A percentile compares a stretch with the other conserved stretches of the same genome.
Conservation (phyloP, 2,888 invertebrate species). For the Pegoplata infirma region DNA sequence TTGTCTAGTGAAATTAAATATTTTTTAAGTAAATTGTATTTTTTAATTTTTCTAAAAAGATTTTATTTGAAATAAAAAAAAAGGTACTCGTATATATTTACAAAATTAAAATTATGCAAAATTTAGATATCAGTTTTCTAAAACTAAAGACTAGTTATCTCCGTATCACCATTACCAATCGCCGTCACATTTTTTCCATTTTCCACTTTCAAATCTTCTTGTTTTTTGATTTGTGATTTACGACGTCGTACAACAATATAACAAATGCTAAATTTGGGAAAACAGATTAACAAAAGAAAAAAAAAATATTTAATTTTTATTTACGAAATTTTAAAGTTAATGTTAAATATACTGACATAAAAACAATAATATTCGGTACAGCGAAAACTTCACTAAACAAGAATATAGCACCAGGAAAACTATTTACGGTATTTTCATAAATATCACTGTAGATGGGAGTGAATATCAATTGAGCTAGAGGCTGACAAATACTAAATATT, state of each 20-base stretch:
- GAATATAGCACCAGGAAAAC: constrained; percentile 76
- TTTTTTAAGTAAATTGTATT: no score
- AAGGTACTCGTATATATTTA: constrained; percentile 13
- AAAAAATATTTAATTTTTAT: constrained; percentile 5
- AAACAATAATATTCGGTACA: constrained; percentile 75
- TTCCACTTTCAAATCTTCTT: not conserved
- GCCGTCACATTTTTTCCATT: constrained; percentile 1
- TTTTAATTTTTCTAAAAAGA: not conserved
- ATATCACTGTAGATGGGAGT: constrained; percentile 75
- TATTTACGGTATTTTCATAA: constrained; percentile 72
- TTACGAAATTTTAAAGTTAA: not conserved
- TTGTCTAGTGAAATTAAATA: no score
- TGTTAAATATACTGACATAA: constrained; percentile 70
- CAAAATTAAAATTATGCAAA: constrained; percentile 15
- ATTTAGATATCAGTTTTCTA: not conserved
- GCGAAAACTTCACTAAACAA: constrained; percentile 76
- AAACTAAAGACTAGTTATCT: constrained; percentile 57
- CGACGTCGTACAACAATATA: constrained; percentile 54
- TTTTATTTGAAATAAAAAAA: not conserved
- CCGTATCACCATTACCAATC: constrained; percentile 32
- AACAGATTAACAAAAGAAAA: not conserved
- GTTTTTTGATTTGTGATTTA: constrained; percentile 24
- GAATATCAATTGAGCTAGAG: constrained; percentile 75
- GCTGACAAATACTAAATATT: constrained; percentile 76
- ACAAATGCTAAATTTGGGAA: constrained; percentile 42